Conservation (phyloP, 2,888 invertebrate genomes). For the Diaphora mendica region DNA sequence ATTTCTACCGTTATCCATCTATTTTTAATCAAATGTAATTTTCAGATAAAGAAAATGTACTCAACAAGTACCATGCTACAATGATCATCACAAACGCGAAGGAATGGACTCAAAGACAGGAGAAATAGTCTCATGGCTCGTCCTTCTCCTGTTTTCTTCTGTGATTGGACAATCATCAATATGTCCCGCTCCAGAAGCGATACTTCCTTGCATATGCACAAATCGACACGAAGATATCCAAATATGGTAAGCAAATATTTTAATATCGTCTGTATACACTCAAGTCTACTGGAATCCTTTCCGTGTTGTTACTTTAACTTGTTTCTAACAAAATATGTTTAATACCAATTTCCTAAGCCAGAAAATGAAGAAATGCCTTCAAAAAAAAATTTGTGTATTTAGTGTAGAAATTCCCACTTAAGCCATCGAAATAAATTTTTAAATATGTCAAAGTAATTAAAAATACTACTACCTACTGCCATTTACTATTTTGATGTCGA, state of each 20-base stretch:
- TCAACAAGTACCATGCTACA: slow-evolving; percentile 67
- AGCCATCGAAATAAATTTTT: too few species aligned
- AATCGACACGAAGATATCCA: slow-evolving; percentile 92
- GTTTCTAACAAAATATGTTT: not conserved
- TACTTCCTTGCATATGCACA: slow-evolving; percentile 93
- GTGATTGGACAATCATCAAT: slow-evolving; percentile 63
- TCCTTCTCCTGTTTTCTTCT: slow-evolving; percentile 57
- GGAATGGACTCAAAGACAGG: slow-evolving; percentile 77
- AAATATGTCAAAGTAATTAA: not conserved
- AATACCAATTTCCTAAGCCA: not conserved
- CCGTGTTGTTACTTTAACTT: too few species aligned
- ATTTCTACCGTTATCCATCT: not conserved
- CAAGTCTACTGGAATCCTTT: not conserved
- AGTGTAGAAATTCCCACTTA: too few species aligned
- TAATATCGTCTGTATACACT: not conserved
- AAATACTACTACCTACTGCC: not conserved
- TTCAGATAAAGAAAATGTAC: slow-evolving; percentile 42
- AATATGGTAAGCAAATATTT: slow-evolving; percentile 89
- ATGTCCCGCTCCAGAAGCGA: slow-evolving; percentile 92
- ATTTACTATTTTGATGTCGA: not conserved
- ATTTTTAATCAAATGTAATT: slow-evolving; percentile 11
- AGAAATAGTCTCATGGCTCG: slow-evolving; percentile 70
- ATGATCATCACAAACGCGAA: slow-evolving; percentile 72
- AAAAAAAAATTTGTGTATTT: too few species aligned
- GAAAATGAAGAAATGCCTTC: not conserved